Evolutionary conservation across 1,140 invertebrate species (phyloP), one percentile per base, ranked within the genome.

Genomic region (Macrostomum lignano): DNA sequence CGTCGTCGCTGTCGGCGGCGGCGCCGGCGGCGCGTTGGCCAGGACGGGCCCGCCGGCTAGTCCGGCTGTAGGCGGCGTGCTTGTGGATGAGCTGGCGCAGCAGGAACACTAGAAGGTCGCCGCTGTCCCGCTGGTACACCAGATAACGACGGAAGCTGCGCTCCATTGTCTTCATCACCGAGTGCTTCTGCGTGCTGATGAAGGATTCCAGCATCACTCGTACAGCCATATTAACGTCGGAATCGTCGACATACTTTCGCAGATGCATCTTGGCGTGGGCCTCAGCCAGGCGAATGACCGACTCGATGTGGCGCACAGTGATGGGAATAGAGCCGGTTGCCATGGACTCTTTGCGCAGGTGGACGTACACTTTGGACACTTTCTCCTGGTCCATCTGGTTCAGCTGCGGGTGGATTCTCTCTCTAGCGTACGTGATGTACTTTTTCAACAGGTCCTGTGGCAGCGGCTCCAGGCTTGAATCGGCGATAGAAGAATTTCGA

Each of bases 141-240:
- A 96, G 61, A 55, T 88, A 94, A 42, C 26, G 13, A 9, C 13
- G 13, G 19, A 33, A 33, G 11, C 26, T 33, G 10, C 26, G 20
- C 15, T 15, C 67, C 84, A 98, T 98, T 20, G 69, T 67, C 47
- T 77, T 73, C 76, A 86, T 93, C 9, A 96, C 75, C 42, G 75
- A 81, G 61, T 78, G 91, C 51, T 96, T 96, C 54, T 98, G 91
- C 6, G 88, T 93, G 42, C 81, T 77, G 21, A 98, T 76, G 55
- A 98, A 98, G 46, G 78, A 88, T 52, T 96, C 84, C 15, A 98
- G 63, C 70, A 84, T 77, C 60, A 93, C 81, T 39, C 77, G 65
- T 30, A 94, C 88, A 9, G 88, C 81, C 66, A 88, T 72, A 55
- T 91, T 91, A 5, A 96, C 77, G 55, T 98, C 91, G 39, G 79